Evolutionary conservation across 2,113 vertebrate genomes (phyloP).

Genomic region (Stigmatopora nigra): DNA sequence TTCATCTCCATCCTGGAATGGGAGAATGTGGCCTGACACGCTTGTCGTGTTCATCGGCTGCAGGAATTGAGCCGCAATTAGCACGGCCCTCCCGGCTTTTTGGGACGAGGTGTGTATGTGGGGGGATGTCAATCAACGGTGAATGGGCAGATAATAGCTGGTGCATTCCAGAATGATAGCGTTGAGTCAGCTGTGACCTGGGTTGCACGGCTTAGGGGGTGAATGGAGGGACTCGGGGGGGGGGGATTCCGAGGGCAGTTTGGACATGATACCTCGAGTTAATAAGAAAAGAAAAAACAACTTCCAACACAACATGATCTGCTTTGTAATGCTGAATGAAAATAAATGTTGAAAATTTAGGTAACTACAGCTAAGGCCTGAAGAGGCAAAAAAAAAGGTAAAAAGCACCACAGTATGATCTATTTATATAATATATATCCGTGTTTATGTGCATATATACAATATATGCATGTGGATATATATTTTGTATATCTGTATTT

Average conservation of each 20-base stretch:
- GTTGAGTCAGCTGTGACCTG: constrained; percentile 52
- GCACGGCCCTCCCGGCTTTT: constrained; percentile 13
- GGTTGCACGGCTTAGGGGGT: constrained; percentile 1
- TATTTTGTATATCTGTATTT: no score
- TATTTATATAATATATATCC: no score
- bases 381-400: background rate
- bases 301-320: background rate
- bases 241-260: background rate
- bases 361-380: background rate
- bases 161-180: constrained; percentile 55
- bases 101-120: background rate
- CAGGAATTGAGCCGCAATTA: constrained; percentile 77
- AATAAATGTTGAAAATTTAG: background rate
- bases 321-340: background rate
- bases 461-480: no score
- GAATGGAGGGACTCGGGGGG: background rate
- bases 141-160: constrained; percentile 42
- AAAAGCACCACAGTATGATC: no score
- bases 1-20: constrained; percentile 63
- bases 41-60: constrained; percentile 71
- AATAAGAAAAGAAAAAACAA: background rate
- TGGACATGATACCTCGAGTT: background rate
- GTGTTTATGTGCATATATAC: no score
- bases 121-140: constrained; percentile 51
- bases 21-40: constrained; percentile 62